phyloP scores from a whole-genome alignment of 2,797 vertebrate species.

The Bradypus variegatus region DNA sequence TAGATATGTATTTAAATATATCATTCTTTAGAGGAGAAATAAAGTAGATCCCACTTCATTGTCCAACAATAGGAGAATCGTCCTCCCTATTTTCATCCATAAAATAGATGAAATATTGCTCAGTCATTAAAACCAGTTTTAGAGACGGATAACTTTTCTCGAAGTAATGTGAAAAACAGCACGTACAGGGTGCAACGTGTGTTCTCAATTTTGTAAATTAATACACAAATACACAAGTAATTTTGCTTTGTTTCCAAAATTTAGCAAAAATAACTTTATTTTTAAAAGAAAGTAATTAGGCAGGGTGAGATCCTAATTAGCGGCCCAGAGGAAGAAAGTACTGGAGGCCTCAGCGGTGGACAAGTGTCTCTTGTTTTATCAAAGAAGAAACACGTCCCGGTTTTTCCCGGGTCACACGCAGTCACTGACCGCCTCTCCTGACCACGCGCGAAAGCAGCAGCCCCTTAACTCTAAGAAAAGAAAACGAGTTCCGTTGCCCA shows the following conservation, averaged over 20 bases:
- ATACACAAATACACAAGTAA: not conserved
- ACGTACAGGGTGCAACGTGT: not conserved
- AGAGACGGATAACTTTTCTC: not conserved
- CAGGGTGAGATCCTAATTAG: not conserved
- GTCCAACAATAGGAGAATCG: not conserved
- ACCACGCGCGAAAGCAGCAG: not conserved
- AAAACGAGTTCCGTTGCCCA: rapidly evolving
- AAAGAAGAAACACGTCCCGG: not conserved
- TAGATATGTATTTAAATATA: not conserved
- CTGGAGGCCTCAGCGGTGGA: rapidly evolving
- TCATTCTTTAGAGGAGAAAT: not conserved
- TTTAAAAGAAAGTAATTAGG: not conserved
- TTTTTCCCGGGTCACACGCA: not conserved
- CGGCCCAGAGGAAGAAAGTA: not conserved
- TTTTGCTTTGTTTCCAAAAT: not conserved
- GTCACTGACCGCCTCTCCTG: not conserved
- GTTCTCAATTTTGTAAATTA: not conserved
- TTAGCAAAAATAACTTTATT: not conserved
- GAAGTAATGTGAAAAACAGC: not conserved
- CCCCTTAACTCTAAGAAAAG: not conserved
- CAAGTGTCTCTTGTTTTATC: not conserved
- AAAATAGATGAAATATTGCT: not conserved
- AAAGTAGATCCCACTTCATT: not conserved
- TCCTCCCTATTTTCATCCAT: not conserved
- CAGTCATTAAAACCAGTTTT: not conserved